Conservation (phyloP, 2,113 vertebrate genomes). For the Otolemur garnettii region DNA sequence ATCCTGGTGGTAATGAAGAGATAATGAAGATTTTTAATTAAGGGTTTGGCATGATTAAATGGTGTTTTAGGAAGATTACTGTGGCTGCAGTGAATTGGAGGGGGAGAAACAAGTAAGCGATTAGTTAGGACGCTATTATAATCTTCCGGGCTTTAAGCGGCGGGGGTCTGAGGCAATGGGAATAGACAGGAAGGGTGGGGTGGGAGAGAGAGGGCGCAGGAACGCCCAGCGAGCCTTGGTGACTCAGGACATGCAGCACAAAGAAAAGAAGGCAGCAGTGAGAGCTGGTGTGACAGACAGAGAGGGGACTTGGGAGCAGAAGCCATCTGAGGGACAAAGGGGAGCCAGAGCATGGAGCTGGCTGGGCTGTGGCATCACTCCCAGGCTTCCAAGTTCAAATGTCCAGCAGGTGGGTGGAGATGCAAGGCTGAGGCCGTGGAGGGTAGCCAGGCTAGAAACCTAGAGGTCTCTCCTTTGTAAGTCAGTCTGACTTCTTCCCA, state of each 20-base stretch:
- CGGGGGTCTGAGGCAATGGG: conserved; percentile 59
- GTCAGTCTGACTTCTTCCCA: neutral
- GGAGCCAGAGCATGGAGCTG: neutral
- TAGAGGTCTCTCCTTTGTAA: neutral
- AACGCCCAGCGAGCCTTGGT: neutral
- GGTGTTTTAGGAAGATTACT: conserved; percentile 83
- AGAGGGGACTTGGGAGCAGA: neutral
- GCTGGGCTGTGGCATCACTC: neutral
- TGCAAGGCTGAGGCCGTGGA: neutral
- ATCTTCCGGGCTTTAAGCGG: conserved; percentile 70
- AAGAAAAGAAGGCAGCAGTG: neutral
- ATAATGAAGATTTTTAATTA: conserved; percentile 85
- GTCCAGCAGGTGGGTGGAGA: neutral
- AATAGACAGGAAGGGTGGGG: conserved; percentile 63
- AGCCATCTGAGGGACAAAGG: too few species aligned
- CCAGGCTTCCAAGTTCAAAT: neutral
- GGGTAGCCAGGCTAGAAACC: neutral
- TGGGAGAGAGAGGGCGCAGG: conserved; percentile 55
- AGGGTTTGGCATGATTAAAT: conserved; percentile 81
- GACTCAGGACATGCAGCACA: neutral
- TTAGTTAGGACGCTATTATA: conserved; percentile 78
- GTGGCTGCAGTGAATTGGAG: conserved; percentile 77
- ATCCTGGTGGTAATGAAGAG: conserved; percentile 84
- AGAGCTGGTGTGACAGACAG: neutral
- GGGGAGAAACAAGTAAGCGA: conserved; percentile 69